Conservation (phyloP, 30 jellyfish, hydroid and myxozoan genomes). For the Aurelia aurita complex sp. Pacific region DNA sequence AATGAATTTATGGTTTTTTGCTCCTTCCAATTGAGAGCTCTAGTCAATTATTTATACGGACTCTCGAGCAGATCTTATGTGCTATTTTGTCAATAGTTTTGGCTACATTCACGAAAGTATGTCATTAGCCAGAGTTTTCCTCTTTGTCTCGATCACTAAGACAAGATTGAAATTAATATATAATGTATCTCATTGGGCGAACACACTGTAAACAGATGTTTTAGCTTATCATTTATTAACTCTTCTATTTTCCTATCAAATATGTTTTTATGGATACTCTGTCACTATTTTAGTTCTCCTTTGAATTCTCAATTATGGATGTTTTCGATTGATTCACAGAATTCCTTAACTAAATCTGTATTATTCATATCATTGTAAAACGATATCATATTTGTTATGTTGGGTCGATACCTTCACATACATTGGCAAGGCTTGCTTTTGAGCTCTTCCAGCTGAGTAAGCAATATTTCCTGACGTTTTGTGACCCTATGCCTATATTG, state of each 20-base stretch:
- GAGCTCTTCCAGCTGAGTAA: too few relatives aligned
- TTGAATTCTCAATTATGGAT: too few relatives aligned
- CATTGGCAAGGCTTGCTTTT: too few relatives aligned
- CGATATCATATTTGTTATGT: too few relatives aligned
- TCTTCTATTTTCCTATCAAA: neutral
- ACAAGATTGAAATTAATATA: conserved; percentile 24
- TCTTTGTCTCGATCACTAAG: conserved; percentile 13
- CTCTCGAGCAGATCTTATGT: conserved; percentile 6
- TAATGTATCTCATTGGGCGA: conserved; percentile 26
- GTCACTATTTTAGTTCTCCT: too few relatives aligned
- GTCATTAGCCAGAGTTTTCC: conserved; percentile 20
- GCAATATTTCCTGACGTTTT: too few relatives aligned
- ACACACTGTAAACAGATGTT: conserved; percentile 1
- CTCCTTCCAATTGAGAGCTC: conserved; percentile 42
- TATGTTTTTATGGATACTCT: too few relatives aligned
- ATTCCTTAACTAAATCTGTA: too few relatives aligned
- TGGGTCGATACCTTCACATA: too few relatives aligned
- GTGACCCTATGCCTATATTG: too few relatives aligned
- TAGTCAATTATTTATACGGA: conserved; percentile 25
- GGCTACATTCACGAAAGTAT: conserved; percentile 13
- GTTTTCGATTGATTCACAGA: too few relatives aligned
- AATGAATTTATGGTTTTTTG: conserved; percentile 60
- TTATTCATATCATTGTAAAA: too few relatives aligned
- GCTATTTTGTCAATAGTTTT: conserved; percentile 39
- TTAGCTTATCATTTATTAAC: conserved; percentile 11